These are phyloP conservation scores for Melanerpes formicivorus DNA, from an alignment of 2,113 vertebrate genomes.

Conservation along the genomic window DNA sequence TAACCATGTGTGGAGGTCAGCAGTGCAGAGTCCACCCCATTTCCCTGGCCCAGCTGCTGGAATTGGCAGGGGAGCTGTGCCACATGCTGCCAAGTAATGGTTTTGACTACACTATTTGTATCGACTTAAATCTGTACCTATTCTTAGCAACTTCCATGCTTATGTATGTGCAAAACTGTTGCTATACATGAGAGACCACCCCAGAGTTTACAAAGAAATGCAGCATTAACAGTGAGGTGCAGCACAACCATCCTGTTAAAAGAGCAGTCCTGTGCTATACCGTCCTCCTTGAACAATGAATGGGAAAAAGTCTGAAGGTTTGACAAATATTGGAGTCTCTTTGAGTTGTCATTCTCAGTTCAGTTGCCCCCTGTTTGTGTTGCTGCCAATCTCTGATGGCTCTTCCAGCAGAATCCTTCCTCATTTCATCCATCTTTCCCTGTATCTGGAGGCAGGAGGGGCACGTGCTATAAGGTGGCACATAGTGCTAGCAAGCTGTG, in stretches of 20 bases:
- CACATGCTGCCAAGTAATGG: neutral
- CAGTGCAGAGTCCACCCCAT: neutral
- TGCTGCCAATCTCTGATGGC: neutral
- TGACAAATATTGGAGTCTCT: neutral
- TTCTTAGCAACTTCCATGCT: neutral
- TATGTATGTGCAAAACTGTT: neutral
- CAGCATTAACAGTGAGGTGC: neutral
- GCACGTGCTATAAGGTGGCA: neutral
- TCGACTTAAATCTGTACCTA: neutral
- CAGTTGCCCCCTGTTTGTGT: accelerated
- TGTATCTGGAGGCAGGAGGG: neutral
- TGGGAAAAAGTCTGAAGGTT: neutral
- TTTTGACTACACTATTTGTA: neutral
- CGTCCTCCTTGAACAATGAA: neutral
- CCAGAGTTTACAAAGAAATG: neutral
- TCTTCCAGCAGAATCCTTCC: neutral
- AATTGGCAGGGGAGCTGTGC: neutral
- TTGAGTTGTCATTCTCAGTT: neutral
- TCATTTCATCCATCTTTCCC: neutral
- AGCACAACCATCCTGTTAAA: neutral
- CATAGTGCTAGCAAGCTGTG: neutral
- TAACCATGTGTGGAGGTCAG: neutral
- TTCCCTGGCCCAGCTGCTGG: neutral
- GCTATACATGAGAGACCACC: neutral
- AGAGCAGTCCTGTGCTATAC: neutral